Evolutionary conservation across 2,113 vertebrate genomes (phyloP).

Genomic region (Rhipidura dahli): DNA sequence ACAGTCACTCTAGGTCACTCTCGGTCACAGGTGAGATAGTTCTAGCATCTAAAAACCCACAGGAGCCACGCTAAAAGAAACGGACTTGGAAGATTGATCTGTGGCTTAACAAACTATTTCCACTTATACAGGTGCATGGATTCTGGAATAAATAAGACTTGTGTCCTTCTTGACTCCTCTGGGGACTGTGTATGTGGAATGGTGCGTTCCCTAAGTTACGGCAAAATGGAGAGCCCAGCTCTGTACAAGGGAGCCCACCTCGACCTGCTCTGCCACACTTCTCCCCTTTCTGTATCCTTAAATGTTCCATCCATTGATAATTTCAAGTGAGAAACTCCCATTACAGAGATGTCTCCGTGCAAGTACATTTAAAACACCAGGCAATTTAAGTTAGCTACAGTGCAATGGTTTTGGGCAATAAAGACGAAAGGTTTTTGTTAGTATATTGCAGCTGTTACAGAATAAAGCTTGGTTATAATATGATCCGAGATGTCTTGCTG

Average conservation of each 20-base stretch:
- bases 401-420: not conserved
- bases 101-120: not conserved
- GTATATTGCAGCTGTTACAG: not conserved
- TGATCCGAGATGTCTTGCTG: not conserved
- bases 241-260: accelerated
- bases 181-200: not conserved
- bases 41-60: not conserved
- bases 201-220: not conserved
- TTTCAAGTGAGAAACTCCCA: not conserved
- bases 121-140: not conserved
- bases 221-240: not conserved
- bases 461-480: not conserved
- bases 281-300: not conserved
- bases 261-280: accelerated
- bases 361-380: not conserved
- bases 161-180: not conserved
- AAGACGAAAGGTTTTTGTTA: not conserved
- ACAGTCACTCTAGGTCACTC: not conserved
- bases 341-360: not conserved
- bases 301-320: not conserved
- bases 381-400: not conserved
- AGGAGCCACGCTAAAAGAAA: not conserved
- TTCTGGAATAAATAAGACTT: not conserved
- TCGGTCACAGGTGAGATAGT: not conserved
- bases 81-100: not conserved